phyloP scores from a whole-genome alignment of 1,140 invertebrate genomes.

The Halyomorpha halys region DNA sequence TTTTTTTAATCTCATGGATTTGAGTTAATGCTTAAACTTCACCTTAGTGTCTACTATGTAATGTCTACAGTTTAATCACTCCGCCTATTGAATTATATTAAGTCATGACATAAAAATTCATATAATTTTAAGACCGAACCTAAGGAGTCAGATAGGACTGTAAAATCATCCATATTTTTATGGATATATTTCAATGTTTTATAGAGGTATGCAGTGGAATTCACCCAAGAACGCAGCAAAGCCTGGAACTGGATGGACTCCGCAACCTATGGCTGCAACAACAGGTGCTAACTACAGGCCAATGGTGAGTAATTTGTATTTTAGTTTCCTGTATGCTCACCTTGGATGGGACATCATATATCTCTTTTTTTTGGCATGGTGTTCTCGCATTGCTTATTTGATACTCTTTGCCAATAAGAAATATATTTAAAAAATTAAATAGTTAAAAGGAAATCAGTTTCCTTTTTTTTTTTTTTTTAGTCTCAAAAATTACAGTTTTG shows the following conservation, averaged over 20 bases:
- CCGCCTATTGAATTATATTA: no score
- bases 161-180: no score
- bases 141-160: no score
- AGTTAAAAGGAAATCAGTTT: constrained; percentile 3
- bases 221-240: constrained; percentile 74
- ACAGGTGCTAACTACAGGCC: constrained; percentile 73
- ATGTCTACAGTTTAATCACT: no score
- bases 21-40: no score
- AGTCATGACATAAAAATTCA: no score
- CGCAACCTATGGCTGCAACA: constrained; percentile 74
- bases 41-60: no score
- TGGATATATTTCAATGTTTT: constrained; percentile 19
- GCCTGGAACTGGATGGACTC: constrained; percentile 60
- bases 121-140: no score
- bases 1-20: no score
- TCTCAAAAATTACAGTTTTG: no score
- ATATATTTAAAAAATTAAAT: constrained; percentile 12
- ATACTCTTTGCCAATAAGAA: not conserved
- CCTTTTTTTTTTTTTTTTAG: not conserved
- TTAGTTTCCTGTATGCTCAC: constrained; percentile 9
- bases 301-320: constrained; percentile 43
- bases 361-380: not conserved
- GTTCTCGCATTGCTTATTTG: constrained; percentile 1
- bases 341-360: constrained; percentile 2
- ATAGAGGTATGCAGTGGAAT: constrained; percentile 69